Base-by-base conservation (phyloP, 2,113 vertebrate genomes). In the Gavialis gangeticus region DNA sequence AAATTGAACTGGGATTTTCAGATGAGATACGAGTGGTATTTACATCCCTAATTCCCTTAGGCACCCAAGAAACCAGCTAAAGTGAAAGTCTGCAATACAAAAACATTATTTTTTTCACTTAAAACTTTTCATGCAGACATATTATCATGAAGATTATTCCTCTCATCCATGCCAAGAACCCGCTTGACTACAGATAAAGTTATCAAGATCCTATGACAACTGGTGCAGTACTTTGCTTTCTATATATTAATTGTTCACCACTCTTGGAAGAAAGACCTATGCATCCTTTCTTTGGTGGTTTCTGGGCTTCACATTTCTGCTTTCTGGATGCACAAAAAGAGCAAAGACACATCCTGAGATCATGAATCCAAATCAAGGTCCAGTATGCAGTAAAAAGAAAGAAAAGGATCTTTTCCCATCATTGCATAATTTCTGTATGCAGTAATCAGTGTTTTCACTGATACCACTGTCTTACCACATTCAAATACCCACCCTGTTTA, bases 131-230 rank as follows among this genome's bases (percentile, higher is more conserved):
- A 46, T 46, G 7, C 9, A 7, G 46, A 46, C 46, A 46, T 46
- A 46, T 9, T 46, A 46, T 46, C 46, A 46, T 46, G 46, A 46
- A 46, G 19, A 59, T 59, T 21, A 17, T 21, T 59, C 58, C 4
- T 2, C 28, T 93, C 59, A 58, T 58, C 55, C 37, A 25, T 69
- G 80, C 62, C 71, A 84, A 13, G 84, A 64, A 73, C 59, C 93
- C 91, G 79, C 87, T 81, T 91, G 78, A 94, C 89, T 91, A 46
- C 46, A 89, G 60, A 25, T 85, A 3, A 37, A 30, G 69, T 57
- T 58, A 84, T 55, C 78, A 54, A 91, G 82, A 77, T n/a, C 0
- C n/a, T 46, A 46, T 46, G 46, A 27, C 1, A 77, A 60, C 13
- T 89, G 58, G 69, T 84, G 4, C 58, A 82, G 16, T 86, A 84